Evolutionary conservation across 2,888 invertebrate species (phyloP).

Genomic region (Troides oblongomaculatus): DNA sequence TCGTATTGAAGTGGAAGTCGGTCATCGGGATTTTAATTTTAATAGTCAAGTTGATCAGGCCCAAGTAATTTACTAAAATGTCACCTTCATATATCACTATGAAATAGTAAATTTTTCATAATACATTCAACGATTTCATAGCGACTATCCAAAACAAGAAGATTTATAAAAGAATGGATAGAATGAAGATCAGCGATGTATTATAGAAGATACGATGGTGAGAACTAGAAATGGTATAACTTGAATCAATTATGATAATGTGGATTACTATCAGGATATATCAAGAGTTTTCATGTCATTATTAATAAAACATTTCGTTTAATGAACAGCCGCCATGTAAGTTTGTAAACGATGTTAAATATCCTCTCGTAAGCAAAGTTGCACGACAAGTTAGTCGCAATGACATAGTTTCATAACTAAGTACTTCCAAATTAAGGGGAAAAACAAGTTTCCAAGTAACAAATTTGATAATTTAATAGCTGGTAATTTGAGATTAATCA

Average conservation of each 20-base stretch:
- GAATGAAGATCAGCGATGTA: too few relatives aligned
- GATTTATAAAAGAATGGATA: too few relatives aligned
- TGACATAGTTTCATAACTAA: neutral
- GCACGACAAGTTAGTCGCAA: neutral
- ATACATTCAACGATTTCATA: too few relatives aligned
- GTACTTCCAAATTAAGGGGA: neutral
- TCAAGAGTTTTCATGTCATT: too few relatives aligned
- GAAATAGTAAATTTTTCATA: too few relatives aligned
- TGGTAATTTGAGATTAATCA: neutral
- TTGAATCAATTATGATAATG: neutral
- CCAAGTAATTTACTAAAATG: too few relatives aligned
- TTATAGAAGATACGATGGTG: too few relatives aligned
- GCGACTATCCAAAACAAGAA: too few relatives aligned
- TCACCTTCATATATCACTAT: too few relatives aligned
- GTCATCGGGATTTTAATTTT: too few relatives aligned
- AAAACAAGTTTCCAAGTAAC: neutral
- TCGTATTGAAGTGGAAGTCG: too few relatives aligned
- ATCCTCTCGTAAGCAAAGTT: neutral
- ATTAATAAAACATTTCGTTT: neutral
- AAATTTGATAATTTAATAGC: neutral
- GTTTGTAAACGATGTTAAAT: neutral
- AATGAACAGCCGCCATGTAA: neutral
- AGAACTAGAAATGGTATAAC: neutral
- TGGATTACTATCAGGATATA: neutral
- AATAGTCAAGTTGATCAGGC: too few relatives aligned